Conservation (phyloP, 2,113 vertebrate species). For the Columba janthina region DNA sequence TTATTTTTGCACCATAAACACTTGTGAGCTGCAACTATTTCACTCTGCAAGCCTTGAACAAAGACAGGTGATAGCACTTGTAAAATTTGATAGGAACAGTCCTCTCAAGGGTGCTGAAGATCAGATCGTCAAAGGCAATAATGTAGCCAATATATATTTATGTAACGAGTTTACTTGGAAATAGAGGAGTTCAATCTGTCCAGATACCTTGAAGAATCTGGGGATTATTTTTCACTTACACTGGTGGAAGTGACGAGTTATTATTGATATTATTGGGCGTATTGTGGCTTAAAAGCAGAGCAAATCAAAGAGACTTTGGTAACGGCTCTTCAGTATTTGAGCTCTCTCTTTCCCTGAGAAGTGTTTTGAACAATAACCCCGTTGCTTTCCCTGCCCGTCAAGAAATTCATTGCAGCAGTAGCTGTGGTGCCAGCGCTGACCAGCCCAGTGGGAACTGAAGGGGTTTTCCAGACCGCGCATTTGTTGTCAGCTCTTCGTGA, state of each 20-base stretch:
- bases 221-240: not conserved
- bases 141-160: not conserved
- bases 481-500: not conserved
- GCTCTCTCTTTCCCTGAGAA: not conserved
- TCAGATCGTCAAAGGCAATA: not conserved
- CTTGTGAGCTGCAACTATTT: not conserved
- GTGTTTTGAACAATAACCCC: not conserved
- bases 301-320: not conserved
- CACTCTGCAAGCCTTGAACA: not conserved
- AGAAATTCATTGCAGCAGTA: not conserved
- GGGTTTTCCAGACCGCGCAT: not conserved
- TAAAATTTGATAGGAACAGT: not conserved
- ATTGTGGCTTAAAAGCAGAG: not conserved
- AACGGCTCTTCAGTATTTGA: not conserved
- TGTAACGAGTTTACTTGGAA: not conserved
- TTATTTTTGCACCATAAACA: not conserved
- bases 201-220: not conserved
- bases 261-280: not conserved
- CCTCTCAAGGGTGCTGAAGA: not conserved
- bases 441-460: not conserved
- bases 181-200: not conserved
- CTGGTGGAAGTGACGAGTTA: not conserved
- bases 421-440: not conserved
- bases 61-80: not conserved
- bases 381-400: not conserved